A percentile compares a stretch with the other conserved stretches of the same genome.
These are phyloP conservation scores for Pterocles orientalis DNA, from an alignment of 2,113 vertebrate species.

Conservation along the genomic window DNA sequence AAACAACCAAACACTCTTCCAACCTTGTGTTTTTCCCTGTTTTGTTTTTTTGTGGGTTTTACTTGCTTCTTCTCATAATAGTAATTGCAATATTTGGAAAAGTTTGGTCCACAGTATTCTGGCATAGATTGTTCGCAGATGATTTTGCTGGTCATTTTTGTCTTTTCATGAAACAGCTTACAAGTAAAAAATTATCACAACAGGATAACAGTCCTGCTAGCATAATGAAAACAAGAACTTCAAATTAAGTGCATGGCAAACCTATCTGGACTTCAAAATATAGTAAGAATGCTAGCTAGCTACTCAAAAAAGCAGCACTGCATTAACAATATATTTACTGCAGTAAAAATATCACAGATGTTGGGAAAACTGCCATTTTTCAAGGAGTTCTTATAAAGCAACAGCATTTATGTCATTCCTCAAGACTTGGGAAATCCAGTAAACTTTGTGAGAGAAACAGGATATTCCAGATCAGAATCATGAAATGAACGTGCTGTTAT, in stretches of 20 bases:
- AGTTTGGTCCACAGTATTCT: not conserved
- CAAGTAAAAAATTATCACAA: not conserved
- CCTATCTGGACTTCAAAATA: not conserved
- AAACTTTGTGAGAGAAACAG: not conserved
- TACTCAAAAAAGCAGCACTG: not conserved
- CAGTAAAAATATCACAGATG: not conserved
- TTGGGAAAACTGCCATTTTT: not conserved
- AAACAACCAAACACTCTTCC: not conserved
- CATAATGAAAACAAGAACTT: not conserved
- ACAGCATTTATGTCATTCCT: not conserved
- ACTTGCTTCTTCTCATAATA: not conserved
- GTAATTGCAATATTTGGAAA: not conserved
- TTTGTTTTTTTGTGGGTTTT: not conserved
- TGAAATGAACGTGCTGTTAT: not conserved
- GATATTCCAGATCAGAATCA: not conserved
- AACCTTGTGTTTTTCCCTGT: not conserved
- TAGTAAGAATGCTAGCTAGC: not conserved
- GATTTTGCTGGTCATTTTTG: not conserved
- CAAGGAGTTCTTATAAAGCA: not conserved
- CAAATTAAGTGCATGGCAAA: not conserved
- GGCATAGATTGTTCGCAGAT: not conserved
- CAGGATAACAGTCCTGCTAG: not conserved
- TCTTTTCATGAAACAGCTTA: not conserved
- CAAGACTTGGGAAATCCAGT: not conserved
- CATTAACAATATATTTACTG: not conserved